Base-by-base conservation (phyloP, 2,888 invertebrate species). In the Ditula angustiorana region DNA sequence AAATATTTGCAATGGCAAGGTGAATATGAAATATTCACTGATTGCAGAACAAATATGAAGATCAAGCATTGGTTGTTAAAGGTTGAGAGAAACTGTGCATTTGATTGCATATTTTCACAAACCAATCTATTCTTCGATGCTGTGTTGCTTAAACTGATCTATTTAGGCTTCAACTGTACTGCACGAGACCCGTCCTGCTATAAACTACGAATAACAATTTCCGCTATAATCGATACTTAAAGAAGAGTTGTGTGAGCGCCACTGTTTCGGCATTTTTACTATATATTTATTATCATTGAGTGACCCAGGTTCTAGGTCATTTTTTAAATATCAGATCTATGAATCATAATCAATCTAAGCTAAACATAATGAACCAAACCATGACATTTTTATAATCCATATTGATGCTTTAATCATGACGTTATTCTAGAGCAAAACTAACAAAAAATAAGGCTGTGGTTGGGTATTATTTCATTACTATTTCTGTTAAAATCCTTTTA, bases 1-100 rank as follows among this genome's bases (percentile, higher is more conserved):
- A 37, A 65, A 58, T 58, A 52, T 63, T 58, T 63, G 57, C 7
- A 5, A 10, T 23, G 19, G 19, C 50, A 52, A 56, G 56, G 50
- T 19, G 44, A 44, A 58, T 33, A 30, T 53, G 30, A 61, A 53
- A 35, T 21, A 33, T 13, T 53, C 7, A 16, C 28, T 2, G 10
- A 23, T 50, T 41, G 33, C 11, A 57, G 24, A 52, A 50, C 33
- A 44, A 63, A 63, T 30, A 33, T 1, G 11, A 41, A 4, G 0
- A 35, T 16, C 26, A 63, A 30, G 35, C 19, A 19, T n/a, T n/a
- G n/a, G 10, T 8, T 61, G 47, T 46, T 30, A 28, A 55, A 55
- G n/a, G 23, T 7, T 61, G 23, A 61, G 28, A 24, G 23, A n/a
- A n/a, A 41, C 44, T 10, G 13, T 8, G 0, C 2, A 10, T 59